A percentile compares a stretch with the other conserved stretches of the same genome.
Conservation (phyloP, 2,888 invertebrate species). For the Ormyrus nitidulus region DNA sequence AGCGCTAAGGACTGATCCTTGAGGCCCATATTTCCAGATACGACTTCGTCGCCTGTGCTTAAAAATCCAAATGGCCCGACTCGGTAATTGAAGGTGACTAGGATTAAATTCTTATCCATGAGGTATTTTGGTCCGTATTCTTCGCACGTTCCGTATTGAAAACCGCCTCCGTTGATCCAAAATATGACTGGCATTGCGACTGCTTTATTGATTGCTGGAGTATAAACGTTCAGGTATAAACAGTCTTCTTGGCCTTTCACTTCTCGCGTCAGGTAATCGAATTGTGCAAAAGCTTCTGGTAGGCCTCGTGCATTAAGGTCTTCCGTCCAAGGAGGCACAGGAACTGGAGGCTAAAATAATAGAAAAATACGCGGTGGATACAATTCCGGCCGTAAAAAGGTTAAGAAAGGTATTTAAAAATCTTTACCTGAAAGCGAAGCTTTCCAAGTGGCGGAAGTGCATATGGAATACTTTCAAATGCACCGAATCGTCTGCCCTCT, state of each 20-base stretch:
- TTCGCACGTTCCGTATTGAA: too few species aligned
- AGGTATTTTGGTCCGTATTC: too few species aligned
- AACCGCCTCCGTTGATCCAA: conserved; percentile 78
- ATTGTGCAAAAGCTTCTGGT: conserved; percentile 11
- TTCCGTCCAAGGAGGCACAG: background rate
- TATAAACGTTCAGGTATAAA: too few species aligned
- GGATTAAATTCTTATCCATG: too few species aligned
- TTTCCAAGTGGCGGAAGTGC: conserved; percentile 64
- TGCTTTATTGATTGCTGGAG: conserved; percentile 71
- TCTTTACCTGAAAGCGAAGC: conserved; percentile 65
- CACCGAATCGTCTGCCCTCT: conserved; percentile 61
- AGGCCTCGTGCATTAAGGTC: background rate
- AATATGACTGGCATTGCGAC: background rate
- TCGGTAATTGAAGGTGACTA: too few species aligned
- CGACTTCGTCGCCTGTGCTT: too few species aligned
- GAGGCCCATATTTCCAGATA: too few species aligned
- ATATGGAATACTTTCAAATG: conserved; percentile 68
- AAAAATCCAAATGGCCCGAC: too few species aligned
- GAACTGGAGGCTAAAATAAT: conserved; percentile 9
- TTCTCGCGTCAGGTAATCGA: too few species aligned
- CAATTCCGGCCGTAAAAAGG: background rate
- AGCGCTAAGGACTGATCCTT: too few species aligned
- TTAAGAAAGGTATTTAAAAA: background rate
- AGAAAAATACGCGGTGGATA: background rate
- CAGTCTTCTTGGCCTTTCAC: too few species aligned